Evolutionary conservation across 2,888 invertebrate genomes (phyloP).

Genomic region (Dicycla oo): DNA sequence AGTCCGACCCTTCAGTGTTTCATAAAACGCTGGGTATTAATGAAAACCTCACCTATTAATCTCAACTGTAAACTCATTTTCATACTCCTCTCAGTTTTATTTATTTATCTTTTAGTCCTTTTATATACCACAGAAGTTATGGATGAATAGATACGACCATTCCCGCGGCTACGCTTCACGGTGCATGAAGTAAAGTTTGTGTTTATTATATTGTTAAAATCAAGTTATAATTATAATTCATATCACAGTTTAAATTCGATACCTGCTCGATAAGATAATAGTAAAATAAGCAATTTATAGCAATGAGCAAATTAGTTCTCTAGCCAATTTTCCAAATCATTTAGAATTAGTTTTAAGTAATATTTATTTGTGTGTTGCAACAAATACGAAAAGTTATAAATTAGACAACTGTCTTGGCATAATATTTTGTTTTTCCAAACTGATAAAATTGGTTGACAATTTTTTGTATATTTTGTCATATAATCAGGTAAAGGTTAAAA

Average conservation of each 20-base stretch:
- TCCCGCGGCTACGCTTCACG: neutral
- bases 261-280: neutral
- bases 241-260: neutral
- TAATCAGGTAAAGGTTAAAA: neutral
- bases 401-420: neutral
- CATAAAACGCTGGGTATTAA: constrained; percentile 80
- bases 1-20: constrained; percentile 76
- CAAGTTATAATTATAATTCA: neutral
- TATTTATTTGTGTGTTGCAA: no score
- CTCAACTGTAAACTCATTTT: constrained; percentile 81
- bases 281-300: neutral
- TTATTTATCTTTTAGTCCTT: constrained; percentile 59
- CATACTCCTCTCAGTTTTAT: constrained; percentile 68
- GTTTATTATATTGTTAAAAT: neutral
- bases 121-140: neutral
- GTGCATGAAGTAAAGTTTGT: neutral
- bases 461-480: neutral
- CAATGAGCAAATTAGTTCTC: neutral
- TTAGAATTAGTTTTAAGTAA: neutral
- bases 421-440: neutral
- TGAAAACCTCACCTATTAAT: constrained; percentile 85
- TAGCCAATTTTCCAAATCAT: neutral
- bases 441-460: neutral
- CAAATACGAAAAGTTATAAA: neutral
- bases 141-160: neutral